Conservation (phyloP, 2,888 invertebrate genomes). For the Cryptophagus acutangulus region DNA sequence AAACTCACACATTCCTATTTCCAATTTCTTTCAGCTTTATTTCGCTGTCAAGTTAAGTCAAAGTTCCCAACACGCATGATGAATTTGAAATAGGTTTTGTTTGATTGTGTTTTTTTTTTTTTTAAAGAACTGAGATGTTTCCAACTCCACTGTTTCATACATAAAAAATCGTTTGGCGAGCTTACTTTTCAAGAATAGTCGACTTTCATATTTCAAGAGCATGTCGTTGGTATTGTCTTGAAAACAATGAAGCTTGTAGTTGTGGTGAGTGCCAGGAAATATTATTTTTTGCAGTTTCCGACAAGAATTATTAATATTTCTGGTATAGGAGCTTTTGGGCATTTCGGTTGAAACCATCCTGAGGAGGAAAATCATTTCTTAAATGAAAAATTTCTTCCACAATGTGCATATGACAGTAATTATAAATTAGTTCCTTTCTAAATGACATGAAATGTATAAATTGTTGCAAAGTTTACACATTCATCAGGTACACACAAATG, state of each 20-base stretch:
- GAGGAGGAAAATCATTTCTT: no score
- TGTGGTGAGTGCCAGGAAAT: no score
- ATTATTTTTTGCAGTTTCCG: no score
- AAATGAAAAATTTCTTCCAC: no score
- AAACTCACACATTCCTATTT: constrained; percentile 29
- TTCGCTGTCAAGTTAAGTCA: constrained; percentile 32
- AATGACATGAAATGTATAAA: no score
- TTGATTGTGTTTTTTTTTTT: constrained; percentile 4
- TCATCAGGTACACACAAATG: constrained; percentile 9
- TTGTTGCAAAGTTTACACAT: no score
- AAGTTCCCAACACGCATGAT: constrained; percentile 31
- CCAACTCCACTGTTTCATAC: not conserved
- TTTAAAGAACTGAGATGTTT: not conserved
- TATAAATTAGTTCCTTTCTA: no score
- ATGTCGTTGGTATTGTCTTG: not conserved
- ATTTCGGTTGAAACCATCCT: no score
- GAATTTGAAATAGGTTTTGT: constrained; percentile 33
- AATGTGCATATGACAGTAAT: no score
- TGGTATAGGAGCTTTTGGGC: no score
- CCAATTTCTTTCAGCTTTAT: constrained; percentile 33
- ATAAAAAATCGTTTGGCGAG: not conserved
- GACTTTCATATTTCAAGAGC: constrained; percentile 4
- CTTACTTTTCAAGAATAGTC: constrained; percentile 2
- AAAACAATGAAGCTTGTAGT: not conserved
- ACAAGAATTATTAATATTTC: no score